phyloP scores from a whole-genome alignment of 2,888 invertebrate genomes.

The Sinhomidia bicolor region DNA sequence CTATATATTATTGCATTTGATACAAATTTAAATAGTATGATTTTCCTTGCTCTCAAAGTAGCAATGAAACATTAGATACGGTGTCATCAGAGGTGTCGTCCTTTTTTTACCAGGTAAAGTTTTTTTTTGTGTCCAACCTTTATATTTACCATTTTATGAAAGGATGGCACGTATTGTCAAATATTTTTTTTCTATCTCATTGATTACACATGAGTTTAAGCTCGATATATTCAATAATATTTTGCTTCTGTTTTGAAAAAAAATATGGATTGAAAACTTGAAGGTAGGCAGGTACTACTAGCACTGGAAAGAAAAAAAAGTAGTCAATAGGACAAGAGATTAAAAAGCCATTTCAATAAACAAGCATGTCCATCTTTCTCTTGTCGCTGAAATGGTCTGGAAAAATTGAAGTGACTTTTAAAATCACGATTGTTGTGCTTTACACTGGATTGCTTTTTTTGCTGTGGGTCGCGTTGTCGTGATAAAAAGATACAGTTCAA shows the following conservation, averaged over 20 bases:
- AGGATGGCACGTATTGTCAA: not conserved
- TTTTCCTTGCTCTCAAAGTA: slow-evolving; percentile 54
- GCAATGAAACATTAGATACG: slow-evolving; percentile 69
- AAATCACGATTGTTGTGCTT: slow-evolving; percentile 45
- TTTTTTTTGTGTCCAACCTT: not conserved
- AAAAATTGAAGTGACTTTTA: slow-evolving; percentile 75
- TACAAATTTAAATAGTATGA: slow-evolving; percentile 52
- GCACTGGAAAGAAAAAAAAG: no score
- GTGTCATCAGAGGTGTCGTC: slow-evolving; percentile 72
- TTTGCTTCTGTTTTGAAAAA: slow-evolving; percentile 64
- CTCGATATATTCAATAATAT: slow-evolving; percentile 49
- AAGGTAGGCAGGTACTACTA: slow-evolving; percentile 15
- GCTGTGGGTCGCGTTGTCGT: slow-evolving; percentile 12
- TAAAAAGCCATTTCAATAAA: slow-evolving; percentile 75
- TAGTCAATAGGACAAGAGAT: slow-evolving; percentile 64
- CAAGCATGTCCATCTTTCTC: slow-evolving; percentile 69
- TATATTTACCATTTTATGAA: not conserved
- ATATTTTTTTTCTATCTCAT: slow-evolving; percentile 47
- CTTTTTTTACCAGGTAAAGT: slow-evolving; percentile 48
- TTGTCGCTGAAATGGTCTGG: slow-evolving; percentile 74
- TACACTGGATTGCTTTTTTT: slow-evolving; percentile 37
- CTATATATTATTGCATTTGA: not conserved
- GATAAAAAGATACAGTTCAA: slow-evolving; percentile 58
- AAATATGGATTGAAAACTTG: slow-evolving; percentile 38
- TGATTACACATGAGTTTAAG: slow-evolving; percentile 7